Percentiles rank a stretch among this genome's conserved stretches.
These are phyloP conservation scores for Heterodera filipjevi DNA, from an alignment of 2,888 invertebrate species.

Conservation along the genomic window DNA sequence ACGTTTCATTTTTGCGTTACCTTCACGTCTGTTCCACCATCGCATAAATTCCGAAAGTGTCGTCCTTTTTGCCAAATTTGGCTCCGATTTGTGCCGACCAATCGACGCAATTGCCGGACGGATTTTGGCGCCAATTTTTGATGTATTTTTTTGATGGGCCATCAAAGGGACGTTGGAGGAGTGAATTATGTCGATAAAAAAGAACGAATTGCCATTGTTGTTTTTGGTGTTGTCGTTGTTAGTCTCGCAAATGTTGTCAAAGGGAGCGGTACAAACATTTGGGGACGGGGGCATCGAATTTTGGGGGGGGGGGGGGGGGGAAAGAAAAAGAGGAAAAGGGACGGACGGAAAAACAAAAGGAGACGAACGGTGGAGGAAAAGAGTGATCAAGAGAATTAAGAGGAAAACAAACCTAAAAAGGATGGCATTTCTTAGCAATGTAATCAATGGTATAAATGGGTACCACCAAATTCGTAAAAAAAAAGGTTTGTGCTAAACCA, in stretches of 20 bases:
- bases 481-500: too few relatives aligned
- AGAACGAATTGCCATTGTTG: too few relatives aligned
- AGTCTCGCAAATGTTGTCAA: neutral
- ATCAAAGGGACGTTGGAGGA: neutral
- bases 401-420: too few relatives aligned
- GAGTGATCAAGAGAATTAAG: neutral
- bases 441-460: too few relatives aligned
- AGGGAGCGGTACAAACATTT: neutral
- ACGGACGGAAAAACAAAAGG: neutral
- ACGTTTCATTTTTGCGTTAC: neutral
- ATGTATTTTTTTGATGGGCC: neutral
- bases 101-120: neutral
- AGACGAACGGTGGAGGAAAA: neutral
- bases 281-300: neutral
- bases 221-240: neutral
- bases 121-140: neutral
- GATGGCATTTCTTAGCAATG: too few relatives aligned
- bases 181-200: too few relatives aligned
- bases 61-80: constrained; percentile 2
- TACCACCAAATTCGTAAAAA: too few relatives aligned
- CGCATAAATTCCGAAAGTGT: constrained; percentile 3
- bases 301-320: neutral
- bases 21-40: constrained; percentile 9
- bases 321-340: neutral
- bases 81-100: constrained; percentile 8